Conservation (phyloP, 92 coral and sea anemone genomes). For the Diadumene lineata region DNA sequence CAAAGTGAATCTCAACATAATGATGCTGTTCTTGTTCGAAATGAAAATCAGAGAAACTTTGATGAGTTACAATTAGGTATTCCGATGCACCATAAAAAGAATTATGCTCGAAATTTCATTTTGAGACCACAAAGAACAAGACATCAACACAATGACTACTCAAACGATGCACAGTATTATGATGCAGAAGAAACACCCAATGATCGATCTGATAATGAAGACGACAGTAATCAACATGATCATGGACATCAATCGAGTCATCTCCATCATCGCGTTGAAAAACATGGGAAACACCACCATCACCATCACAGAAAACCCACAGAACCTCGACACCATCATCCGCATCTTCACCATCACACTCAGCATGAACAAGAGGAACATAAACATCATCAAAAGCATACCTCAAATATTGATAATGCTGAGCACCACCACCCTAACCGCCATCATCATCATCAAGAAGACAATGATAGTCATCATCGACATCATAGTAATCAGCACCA, state of each 20-base stretch:
- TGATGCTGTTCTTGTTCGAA: not conserved
- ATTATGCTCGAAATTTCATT: not conserved
- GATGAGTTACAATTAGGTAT: not conserved
- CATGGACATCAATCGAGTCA: not conserved
- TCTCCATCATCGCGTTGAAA: not conserved
- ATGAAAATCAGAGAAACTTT: not conserved
- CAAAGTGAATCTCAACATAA: not conserved
- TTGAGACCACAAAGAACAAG: not conserved
- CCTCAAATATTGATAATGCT: not conserved
- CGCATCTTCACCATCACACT: slow-evolving; percentile 6
- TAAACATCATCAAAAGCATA: not conserved
- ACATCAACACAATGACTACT: not conserved
- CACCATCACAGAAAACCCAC: not conserved
- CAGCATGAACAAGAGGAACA: slow-evolving; percentile 1
- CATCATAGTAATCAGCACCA: slow-evolving; percentile 7
- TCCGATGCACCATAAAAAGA: not conserved
- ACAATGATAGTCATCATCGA: not conserved
- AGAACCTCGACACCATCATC: not conserved
- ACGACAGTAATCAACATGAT: not conserved
- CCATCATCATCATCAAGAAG: not conserved
- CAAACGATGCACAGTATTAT: not conserved
- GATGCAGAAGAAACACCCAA: not conserved
- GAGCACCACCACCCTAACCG: not conserved
- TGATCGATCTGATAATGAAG: slow-evolving; percentile 15
- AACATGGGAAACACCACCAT: not conserved